Evolutionary conservation across 2,797 vertebrate genomes (phyloP).

Genomic region (Phataginus tetradactyla): DNA sequence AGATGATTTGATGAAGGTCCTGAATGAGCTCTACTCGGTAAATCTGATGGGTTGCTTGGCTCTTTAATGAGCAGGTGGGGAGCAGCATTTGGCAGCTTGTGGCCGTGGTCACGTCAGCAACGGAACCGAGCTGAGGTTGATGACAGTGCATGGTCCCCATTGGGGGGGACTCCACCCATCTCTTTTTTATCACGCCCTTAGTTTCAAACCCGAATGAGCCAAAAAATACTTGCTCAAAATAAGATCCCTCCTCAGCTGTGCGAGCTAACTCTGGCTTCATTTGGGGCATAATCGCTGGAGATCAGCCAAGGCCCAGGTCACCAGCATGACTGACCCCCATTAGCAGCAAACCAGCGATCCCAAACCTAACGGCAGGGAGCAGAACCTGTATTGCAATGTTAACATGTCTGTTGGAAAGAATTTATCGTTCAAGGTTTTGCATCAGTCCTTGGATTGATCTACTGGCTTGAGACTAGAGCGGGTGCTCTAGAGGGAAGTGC

Average conservation of each 20-base stretch:
- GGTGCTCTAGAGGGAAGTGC: not conserved
- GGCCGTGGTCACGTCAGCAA: conserved; percentile 19
- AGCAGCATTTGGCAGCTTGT: conserved; percentile 66
- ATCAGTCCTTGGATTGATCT: not conserved
- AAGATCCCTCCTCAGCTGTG: not conserved
- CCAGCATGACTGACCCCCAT: not conserved
- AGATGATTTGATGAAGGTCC: conserved; percentile 98
- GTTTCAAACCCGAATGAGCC: conserved; percentile 52
- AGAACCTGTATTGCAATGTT: not conserved
- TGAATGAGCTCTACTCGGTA: conserved; percentile 98
- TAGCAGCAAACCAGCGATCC: conserved; percentile 6
- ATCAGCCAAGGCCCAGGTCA: not conserved
- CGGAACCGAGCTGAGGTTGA: conserved; percentile 53
- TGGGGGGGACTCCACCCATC: conserved; percentile 53
- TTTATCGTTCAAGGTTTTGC: conserved; percentile 2
- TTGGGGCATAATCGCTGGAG: not conserved
- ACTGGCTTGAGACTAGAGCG: not conserved
- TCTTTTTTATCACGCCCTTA: not conserved
- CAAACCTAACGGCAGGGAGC: not conserved
- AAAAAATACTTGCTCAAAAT: conserved; percentile 44
- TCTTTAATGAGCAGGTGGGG: conserved; percentile 64
- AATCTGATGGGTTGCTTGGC: conserved; percentile 79
- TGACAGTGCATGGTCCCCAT: conserved; percentile 33
- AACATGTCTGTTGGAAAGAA: not conserved
- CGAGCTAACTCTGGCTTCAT: not conserved